A percentile compares a stretch with the other conserved stretches of the same genome.
Evolutionary conservation across 2,888 invertebrate genomes (phyloP).

Genomic region (Lucinisca nassula): DNA sequence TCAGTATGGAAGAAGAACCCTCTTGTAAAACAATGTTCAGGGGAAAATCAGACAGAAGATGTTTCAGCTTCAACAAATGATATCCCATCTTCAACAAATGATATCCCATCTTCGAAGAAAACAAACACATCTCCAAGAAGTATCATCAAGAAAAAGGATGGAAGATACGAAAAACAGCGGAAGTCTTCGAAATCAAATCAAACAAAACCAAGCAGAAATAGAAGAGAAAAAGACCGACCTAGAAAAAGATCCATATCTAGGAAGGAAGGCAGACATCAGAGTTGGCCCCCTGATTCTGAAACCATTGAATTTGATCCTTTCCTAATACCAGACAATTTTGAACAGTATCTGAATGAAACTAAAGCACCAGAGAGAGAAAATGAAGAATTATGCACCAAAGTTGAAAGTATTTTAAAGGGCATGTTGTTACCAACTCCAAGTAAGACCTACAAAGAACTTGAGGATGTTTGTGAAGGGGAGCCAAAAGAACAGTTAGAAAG

Average conservation of each 20-base stretch:
- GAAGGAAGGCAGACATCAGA: neutral
- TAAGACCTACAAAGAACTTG: slow-evolving; percentile 65
- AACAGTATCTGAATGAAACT: slow-evolving; percentile 16
- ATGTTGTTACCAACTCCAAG: slow-evolving; percentile 69
- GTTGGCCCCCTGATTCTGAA: slow-evolving; percentile 62
- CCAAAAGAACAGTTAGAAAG: slow-evolving; percentile 44
- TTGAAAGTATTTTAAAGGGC: slow-evolving; percentile 76
- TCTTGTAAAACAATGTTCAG: slow-evolving; percentile 44
- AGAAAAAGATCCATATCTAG: neutral
- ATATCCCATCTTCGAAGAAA: neutral
- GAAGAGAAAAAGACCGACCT: slow-evolving; percentile 19
- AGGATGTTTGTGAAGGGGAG: slow-evolving; percentile 55
- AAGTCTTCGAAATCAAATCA: slow-evolving; percentile 23
- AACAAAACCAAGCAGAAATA: slow-evolving; percentile 1
- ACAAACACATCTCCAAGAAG: neutral
- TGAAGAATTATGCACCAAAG: slow-evolving; percentile 74
- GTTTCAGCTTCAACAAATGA: neutral
- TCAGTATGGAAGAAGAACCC: slow-evolving; percentile 77
- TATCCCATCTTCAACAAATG: neutral
- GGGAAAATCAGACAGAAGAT: neutral
- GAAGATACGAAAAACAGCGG: slow-evolving; percentile 40
- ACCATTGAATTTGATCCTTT: slow-evolving; percentile 35
- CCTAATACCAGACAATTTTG: slow-evolving; percentile 31
- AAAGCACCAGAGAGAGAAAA: slow-evolving; percentile 43
- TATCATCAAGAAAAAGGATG: neutral